These are phyloP conservation scores for Oryzias curvinotus DNA, from an alignment of 2,113 vertebrate genomes.

Conservation along the genomic window DNA sequence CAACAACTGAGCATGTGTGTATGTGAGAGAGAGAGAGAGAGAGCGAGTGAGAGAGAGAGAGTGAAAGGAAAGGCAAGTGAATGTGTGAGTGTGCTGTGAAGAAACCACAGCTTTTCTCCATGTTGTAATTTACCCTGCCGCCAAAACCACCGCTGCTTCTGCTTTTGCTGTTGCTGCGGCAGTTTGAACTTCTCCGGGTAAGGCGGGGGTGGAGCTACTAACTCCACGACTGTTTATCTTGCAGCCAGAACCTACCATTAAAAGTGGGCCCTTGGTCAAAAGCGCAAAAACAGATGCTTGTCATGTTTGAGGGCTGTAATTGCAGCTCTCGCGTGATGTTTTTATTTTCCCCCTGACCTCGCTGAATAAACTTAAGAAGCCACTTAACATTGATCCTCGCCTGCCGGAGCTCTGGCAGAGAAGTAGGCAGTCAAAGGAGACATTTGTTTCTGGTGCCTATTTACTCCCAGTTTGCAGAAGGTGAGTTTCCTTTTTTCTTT, in stretches of 20 bases:
- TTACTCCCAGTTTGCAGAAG: constrained; percentile 56
- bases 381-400: constrained; percentile 76
- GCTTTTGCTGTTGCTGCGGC: constrained; percentile 62
- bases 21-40: constrained; percentile 27
- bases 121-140: constrained; percentile 79
- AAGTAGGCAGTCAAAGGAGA: constrained; percentile 61
- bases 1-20: constrained; percentile 6
- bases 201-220: constrained; percentile 64
- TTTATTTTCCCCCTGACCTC: constrained; percentile 83
- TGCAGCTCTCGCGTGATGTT: constrained; percentile 79
- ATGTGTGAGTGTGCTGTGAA: constrained; percentile 62
- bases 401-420: constrained; percentile 71
- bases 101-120: constrained; percentile 79
- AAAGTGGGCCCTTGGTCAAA: constrained; percentile 73
- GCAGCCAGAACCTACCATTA: constrained; percentile 75
- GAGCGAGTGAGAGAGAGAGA: constrained; percentile 24
- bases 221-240: constrained; percentile 76
- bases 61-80: constrained; percentile 59
- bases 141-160: constrained; percentile 77
- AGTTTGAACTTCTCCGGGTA: constrained; percentile 52
- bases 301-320: constrained; percentile 81
- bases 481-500: constrained; percentile 48
- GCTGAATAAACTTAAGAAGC: constrained; percentile 81
- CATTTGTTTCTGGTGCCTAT: constrained; percentile 28
- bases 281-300: constrained; percentile 79